A percentile compares a stretch with the other conserved stretches of the same genome.
These are phyloP conservation scores for Ganaspis sp. DNA, from an alignment of 1,140 invertebrate genomes.

Conservation along the genomic window DNA sequence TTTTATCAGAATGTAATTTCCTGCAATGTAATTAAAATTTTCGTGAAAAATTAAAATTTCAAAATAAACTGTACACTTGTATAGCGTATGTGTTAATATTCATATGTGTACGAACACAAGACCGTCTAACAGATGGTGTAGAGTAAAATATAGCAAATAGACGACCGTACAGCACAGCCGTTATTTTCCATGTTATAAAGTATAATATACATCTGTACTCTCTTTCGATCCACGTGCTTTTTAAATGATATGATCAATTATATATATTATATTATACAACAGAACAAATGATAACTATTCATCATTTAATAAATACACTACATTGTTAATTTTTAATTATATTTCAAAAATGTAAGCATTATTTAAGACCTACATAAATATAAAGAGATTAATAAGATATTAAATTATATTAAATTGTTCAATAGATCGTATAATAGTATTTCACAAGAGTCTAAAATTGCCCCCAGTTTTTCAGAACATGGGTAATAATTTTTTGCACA, in stretches of 20 bases:
- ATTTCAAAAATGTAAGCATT: too few relatives aligned
- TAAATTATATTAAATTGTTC: too few relatives aligned
- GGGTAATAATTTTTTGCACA: background rate
- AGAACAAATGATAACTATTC: too few relatives aligned
- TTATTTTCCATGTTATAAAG: constrained; percentile 56
- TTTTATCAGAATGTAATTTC: background rate
- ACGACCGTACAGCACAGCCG: constrained; percentile 56
- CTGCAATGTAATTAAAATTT: background rate
- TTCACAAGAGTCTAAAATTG: constrained; percentile 40
- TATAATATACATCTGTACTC: constrained; percentile 44
- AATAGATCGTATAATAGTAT: too few relatives aligned
- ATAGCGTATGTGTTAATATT: too few relatives aligned
- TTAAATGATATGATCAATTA: too few relatives aligned
- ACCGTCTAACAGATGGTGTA: constrained; percentile 69
- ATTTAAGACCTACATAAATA: too few relatives aligned
- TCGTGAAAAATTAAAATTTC: background rate
- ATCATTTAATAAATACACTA: too few relatives aligned
- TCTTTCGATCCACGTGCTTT: constrained; percentile 39
- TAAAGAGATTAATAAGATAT: too few relatives aligned
- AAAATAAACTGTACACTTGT: background rate
- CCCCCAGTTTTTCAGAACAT: background rate
- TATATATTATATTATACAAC: too few relatives aligned
- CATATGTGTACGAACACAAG: constrained; percentile 34
- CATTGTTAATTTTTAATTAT: too few relatives aligned
- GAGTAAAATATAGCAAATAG: constrained; percentile 52